Conservation (phyloP, 2,797 vertebrate species). For the Phataginus tricuspis region DNA sequence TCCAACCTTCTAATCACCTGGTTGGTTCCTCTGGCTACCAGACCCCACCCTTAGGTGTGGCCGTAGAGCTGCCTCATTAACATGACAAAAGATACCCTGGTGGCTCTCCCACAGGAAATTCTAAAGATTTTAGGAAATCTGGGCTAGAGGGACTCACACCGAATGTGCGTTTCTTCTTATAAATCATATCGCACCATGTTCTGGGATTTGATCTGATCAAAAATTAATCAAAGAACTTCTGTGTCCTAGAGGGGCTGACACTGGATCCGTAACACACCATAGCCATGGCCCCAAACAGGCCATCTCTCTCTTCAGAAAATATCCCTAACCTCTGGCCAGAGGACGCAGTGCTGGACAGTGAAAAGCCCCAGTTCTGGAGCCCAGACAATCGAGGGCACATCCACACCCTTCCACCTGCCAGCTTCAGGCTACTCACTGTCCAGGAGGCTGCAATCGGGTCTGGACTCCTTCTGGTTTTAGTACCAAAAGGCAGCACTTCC, state of each 20-base stretch:
- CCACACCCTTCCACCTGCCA: background rate
- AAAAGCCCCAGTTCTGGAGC: background rate
- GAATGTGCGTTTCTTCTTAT: no score
- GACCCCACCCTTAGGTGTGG: no score
- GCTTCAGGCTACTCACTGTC: background rate
- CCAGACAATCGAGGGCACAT: background rate
- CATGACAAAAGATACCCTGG: no score
- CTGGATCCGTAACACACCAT: background rate
- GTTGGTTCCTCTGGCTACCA: no score
- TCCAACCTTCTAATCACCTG: no score
- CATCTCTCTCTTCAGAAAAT: background rate
- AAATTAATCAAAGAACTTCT: background rate
- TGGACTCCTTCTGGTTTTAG: background rate
- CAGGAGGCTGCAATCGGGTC: background rate
- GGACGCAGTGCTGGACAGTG: no score
- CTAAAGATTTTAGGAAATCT: no score
- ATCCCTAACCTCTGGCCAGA: background rate
- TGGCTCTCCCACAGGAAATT: no score
- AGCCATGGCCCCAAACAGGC: background rate
- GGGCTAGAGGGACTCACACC: no score
- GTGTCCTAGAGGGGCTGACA: fast-evolving
- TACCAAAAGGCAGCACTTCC: background rate
- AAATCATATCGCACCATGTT: no score
- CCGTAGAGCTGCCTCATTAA: no score
- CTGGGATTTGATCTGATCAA: background rate